phyloP scores from a whole-genome alignment of 2,113 vertebrate species.

The Drymodes brunneopygia region DNA sequence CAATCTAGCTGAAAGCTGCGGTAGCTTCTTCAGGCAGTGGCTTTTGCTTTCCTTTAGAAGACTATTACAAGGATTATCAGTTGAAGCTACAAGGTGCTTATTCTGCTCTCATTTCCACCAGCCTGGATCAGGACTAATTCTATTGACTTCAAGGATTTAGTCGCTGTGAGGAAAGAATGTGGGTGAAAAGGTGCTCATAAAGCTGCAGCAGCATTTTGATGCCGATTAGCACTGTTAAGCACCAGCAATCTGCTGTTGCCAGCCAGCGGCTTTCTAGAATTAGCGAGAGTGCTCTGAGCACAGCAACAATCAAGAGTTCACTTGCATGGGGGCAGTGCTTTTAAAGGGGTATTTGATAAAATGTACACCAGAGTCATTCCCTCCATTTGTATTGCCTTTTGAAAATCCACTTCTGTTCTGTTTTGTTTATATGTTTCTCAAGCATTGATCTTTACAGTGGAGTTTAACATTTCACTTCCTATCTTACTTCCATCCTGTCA shows the following conservation, averaged over 20 bases:
- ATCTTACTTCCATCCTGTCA: constrained; percentile 48
- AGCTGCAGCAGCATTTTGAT: constrained; percentile 25
- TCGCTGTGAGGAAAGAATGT: not conserved
- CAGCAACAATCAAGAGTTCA: not conserved
- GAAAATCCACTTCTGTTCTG: constrained; percentile 7
- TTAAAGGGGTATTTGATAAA: not conserved
- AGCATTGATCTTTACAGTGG: constrained; percentile 44
- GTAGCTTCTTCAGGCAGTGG: not conserved
- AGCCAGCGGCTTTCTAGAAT: not conserved
- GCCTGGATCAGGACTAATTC: not conserved
- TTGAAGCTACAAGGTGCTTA: not conserved
- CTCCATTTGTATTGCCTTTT: not conserved
- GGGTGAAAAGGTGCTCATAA: constrained; percentile 14
- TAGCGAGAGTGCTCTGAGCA: not conserved
- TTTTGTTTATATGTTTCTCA: constrained; percentile 6
- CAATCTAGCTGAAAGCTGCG: not conserved
- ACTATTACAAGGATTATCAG: not conserved
- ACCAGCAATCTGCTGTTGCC: not conserved
- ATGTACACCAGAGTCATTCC: not conserved
- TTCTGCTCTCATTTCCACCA: not conserved
- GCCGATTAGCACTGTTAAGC: not conserved
- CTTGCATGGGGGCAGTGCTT: not conserved
- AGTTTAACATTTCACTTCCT: constrained; percentile 65
- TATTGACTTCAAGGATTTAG: constrained; percentile 32
- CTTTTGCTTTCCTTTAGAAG: not conserved